phyloP scores from a whole-genome alignment of 1,140 invertebrate genomes.

The Neodiprion pinetum region DNA sequence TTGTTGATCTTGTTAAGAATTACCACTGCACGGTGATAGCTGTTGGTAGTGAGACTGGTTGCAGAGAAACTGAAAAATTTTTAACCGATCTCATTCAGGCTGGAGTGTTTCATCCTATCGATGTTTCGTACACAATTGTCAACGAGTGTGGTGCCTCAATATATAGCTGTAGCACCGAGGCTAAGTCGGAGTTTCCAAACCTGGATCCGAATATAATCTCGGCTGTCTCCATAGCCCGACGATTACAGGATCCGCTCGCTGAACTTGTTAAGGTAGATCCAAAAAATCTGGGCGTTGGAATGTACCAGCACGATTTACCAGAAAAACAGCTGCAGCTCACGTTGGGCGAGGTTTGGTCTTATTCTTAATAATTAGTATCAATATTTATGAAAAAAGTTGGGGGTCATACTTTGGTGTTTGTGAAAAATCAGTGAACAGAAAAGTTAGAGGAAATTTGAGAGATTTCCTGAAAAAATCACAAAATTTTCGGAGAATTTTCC shows the following conservation, averaged over 20 bases:
- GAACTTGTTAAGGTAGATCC: slow-evolving; percentile 94
- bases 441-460: slow-evolving; percentile 32
- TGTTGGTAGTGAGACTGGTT: slow-evolving; percentile 88
- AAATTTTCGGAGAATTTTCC: too few species aligned
- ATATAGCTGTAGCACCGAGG: slow-evolving; percentile 86
- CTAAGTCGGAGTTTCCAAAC: slow-evolving; percentile 82
- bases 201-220: slow-evolving; percentile 68
- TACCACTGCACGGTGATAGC: slow-evolving; percentile 76
- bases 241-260: slow-evolving; percentile 87
- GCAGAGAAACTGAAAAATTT: slow-evolving; percentile 83
- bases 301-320: slow-evolving; percentile 92
- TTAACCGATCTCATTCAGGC: slow-evolving; percentile 70
- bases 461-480: slow-evolving; percentile 8
- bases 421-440: too few species aligned
- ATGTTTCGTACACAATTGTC: slow-evolving; percentile 82
- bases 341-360: slow-evolving; percentile 70
- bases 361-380: slow-evolving; percentile 28
- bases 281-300: slow-evolving; percentile 87
- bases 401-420: neutral
- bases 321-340: slow-evolving; percentile 76
- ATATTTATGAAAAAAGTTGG: slow-evolving; percentile 5
- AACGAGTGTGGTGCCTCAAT: slow-evolving; percentile 89
- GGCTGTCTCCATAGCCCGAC: slow-evolving; percentile 81
- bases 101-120: slow-evolving; percentile 62
- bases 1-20: slow-evolving; percentile 40